These are phyloP conservation scores for Microchirus variegatus DNA, from an alignment of 2,797 vertebrate genomes.

Conservation along the genomic window DNA sequence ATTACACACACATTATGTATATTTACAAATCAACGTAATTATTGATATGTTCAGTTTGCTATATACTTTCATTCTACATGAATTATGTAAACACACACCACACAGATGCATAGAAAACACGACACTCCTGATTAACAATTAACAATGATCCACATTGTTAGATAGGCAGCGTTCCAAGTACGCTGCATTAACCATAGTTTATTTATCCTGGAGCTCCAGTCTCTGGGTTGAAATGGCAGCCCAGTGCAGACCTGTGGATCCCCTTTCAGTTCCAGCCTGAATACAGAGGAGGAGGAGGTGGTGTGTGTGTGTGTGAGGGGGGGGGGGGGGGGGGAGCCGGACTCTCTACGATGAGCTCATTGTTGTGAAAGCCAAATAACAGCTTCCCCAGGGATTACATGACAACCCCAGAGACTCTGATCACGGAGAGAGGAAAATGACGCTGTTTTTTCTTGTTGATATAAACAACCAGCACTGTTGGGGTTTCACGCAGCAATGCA, in stretches of 20 bases:
- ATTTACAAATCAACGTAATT: too few species aligned
- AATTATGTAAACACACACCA: too few species aligned
- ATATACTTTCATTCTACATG: too few species aligned
- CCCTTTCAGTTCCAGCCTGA: constrained; percentile 36
- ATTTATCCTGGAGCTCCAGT: constrained; percentile 22
- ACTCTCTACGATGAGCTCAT: constrained; percentile 76
- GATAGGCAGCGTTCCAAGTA: background rate
- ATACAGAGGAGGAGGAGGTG: too few species aligned
- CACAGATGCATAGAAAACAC: too few species aligned
- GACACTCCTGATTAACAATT: too few species aligned
- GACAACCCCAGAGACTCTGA: constrained; percentile 63
- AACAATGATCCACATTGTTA: too few species aligned
- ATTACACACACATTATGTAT: too few species aligned
- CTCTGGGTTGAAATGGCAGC: constrained; percentile 15
- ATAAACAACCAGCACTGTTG: constrained; percentile 49
- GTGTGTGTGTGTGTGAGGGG: background rate
- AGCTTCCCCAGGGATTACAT: constrained; percentile 55
- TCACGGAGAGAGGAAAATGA: constrained; percentile 61
- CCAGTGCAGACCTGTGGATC: constrained; percentile 30
- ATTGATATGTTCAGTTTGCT: too few species aligned
- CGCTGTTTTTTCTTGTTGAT: constrained; percentile 47
- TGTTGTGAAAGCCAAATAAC: constrained; percentile 76
- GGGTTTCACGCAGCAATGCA: constrained; percentile 19
- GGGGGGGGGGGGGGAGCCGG: constrained; percentile 1
- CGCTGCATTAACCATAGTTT: constrained; percentile 7